phyloP scores from a whole-genome alignment of 2,113 vertebrate species.

The Ranitomeya variabilis region DNA sequence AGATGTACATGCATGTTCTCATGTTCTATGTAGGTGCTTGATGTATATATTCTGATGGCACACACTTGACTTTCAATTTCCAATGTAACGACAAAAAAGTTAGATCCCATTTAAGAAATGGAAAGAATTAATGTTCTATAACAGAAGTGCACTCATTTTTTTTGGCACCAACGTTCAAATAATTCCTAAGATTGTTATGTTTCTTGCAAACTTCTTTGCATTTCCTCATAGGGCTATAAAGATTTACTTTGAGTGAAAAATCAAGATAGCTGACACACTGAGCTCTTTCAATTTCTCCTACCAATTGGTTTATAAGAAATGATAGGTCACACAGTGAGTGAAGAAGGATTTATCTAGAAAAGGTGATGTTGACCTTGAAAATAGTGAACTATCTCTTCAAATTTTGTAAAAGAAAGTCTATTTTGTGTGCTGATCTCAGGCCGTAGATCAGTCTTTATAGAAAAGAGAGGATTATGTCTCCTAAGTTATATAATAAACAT shows the following conservation, averaged over 20 bases:
- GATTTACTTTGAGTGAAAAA: slow-evolving; percentile 5
- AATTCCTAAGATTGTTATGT: neutral
- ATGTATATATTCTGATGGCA: neutral
- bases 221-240: slow-evolving; percentile 21
- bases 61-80: neutral
- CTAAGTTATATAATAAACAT: slow-evolving; percentile 52
- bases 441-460: neutral
- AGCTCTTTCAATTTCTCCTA: slow-evolving; percentile 44
- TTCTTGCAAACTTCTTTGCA: neutral
- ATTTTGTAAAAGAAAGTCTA: neutral
- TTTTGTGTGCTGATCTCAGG: slow-evolving; percentile 24
- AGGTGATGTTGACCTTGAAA: slow-evolving; percentile 51
- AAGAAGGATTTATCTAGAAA: slow-evolving; percentile 50
- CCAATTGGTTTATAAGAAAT: slow-evolving; percentile 50
- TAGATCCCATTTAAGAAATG: neutral
- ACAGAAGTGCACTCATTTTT: neutral
- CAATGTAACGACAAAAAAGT: neutral
- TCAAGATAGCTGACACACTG: slow-evolving; percentile 28
- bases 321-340: slow-evolving; percentile 46
- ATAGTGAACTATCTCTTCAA: slow-evolving; percentile 57
- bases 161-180: neutral
- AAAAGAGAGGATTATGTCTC: slow-evolving; percentile 52
- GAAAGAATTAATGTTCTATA: neutral
- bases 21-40: no score
- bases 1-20: no score